A percentile compares a stretch with the other conserved stretches of the same genome.
phyloP scores from a whole-genome alignment of 2,113 vertebrate species.

The Suricata suricatta region DNA sequence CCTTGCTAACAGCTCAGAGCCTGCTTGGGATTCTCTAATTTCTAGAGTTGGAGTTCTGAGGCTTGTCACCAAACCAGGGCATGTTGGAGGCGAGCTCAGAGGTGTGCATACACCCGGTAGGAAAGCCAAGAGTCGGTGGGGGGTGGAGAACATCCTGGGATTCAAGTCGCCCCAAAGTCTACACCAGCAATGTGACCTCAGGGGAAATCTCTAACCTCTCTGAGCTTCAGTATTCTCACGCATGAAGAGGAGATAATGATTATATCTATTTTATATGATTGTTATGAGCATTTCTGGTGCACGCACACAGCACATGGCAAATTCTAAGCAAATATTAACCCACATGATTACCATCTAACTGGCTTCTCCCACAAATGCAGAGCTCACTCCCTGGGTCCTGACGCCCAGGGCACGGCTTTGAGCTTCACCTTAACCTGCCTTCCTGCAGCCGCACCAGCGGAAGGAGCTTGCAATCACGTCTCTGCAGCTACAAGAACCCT shows the following conservation, averaged over 20 bases:
- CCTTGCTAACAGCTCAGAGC: too few relatives aligned
- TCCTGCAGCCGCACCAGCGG: background rate
- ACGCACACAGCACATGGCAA: background rate
- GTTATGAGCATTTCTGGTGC: background rate
- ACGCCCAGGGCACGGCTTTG: background rate
- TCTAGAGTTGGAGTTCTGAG: background rate
- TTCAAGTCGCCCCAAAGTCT: accelerated
- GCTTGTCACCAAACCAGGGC: background rate
- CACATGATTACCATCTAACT: background rate
- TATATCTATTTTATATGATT: background rate
- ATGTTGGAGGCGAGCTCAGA: background rate
- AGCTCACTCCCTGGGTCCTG: background rate
- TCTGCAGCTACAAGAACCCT: background rate
- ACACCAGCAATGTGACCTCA: background rate
- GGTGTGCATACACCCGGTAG: background rate
- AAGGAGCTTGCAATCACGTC: background rate
- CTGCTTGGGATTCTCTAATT: too few relatives aligned
- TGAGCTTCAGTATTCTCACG: background rate
- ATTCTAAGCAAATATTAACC: background rate
- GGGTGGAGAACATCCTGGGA: background rate
- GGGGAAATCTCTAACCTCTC: background rate
- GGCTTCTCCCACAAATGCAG: background rate
- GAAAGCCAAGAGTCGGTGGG: too few relatives aligned
- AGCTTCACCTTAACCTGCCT: background rate
- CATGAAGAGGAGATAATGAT: background rate